Evolutionary conservation across 1,140 invertebrate genomes (phyloP), one percentile per base, ranked within the genome.

Genomic region (Polypedilum pembai): DNA sequence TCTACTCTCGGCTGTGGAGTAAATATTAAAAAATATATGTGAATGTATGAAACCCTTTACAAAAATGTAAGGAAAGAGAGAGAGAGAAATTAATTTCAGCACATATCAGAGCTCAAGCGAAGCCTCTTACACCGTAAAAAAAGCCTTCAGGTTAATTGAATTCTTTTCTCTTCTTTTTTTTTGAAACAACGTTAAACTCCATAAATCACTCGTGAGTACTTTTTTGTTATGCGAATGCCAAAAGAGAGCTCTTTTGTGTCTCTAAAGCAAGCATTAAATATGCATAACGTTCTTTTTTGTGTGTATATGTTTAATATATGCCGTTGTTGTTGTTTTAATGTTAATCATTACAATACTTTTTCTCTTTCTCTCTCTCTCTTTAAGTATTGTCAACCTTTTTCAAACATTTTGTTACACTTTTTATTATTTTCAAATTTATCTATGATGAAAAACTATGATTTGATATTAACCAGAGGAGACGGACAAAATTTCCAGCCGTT

Each of bases 271-370:
- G 45, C 45, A 56, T 56, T 56, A 56, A 56, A 56, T 56, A 56
- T 56, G 45, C 45, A 56, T 56, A 56, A 56, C 12, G 45, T 56
- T 56, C n/a, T 56, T 56, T n/a, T 56, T 56, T 56, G 12, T 56
- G 12, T 33, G 5, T 56, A 56, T 56, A 56, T 56, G 45, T 56
- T 12, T 33, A 33, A 33, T 3, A 33, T 33, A 5, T 33, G 24
- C 24, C 24, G 24, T 33, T 56, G 45, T 33, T 56, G 45, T 56
- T 56, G 45, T n/a, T 56, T 33, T 56, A 56, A 56, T 56, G 45
- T 56, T n/a, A 56, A 56, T 56, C 45, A 56, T 56, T 56, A 56
- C 45, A 56, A 56, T 56, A 56, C 45, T 56, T 56, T 45, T 56
- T 56, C n/a, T 56, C 15, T 45, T 8, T 5, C 5, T 33, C 5